Evolutionary conservation across 2,888 invertebrate species (phyloP).

Genomic region (Ditula angustiorana): DNA sequence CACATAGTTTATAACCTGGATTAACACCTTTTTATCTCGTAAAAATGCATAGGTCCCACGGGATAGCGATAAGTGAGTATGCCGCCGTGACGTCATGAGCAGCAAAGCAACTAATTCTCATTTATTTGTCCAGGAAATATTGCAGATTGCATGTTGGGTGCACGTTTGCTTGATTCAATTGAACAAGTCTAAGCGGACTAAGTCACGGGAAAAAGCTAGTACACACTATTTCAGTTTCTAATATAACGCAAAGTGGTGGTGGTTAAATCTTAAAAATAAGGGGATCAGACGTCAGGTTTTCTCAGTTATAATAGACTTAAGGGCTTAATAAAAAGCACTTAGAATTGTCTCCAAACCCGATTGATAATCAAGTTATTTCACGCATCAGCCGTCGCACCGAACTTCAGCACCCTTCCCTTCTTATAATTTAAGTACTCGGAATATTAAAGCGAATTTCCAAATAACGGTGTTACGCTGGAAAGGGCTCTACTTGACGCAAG

Average conservation of each 20-base stretch:
- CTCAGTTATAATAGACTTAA: not conserved
- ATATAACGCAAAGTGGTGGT: too few species aligned
- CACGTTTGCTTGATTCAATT: too few species aligned
- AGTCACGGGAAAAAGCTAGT: too few species aligned
- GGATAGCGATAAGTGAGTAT: too few species aligned
- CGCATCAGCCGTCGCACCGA: not conserved
- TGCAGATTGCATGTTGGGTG: too few species aligned
- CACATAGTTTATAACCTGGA: not conserved
- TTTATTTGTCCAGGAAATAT: too few species aligned
- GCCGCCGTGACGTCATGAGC: too few species aligned
- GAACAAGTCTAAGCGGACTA: too few species aligned
- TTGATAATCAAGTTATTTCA: slow-evolving; percentile 3
- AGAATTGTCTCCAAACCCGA: not conserved
- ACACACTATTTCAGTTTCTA: too few species aligned
- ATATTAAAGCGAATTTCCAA: not conserved
- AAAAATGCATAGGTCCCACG: not conserved
- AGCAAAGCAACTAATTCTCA: too few species aligned
- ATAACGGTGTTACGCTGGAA: not conserved
- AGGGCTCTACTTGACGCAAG: not conserved
- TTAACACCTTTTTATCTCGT: not conserved
- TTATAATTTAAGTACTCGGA: not conserved
- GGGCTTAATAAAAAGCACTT: not conserved
- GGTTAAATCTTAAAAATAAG: too few species aligned
- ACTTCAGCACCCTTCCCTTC: not conserved
- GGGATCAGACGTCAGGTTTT: too few species aligned